A percentile compares a stretch with the other conserved stretches of the same genome.
Evolutionary conservation across 1,140 invertebrate species (phyloP).

Genomic region (Atopsyche davidsoni): DNA sequence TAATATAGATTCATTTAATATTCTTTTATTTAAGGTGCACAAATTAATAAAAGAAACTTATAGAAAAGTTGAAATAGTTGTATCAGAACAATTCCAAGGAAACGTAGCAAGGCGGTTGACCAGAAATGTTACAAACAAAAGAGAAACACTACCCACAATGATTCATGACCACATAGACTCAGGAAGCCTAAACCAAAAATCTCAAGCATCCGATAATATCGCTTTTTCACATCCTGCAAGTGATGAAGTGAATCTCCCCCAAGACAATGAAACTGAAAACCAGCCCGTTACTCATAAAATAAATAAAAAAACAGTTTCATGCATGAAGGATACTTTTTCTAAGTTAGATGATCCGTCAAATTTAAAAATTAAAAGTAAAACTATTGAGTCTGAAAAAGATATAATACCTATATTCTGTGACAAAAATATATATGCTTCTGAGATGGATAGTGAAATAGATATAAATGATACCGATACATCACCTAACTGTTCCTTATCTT

Average conservation of each 20-base stretch:
- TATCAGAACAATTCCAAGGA: conserved; percentile 37
- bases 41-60: conserved; percentile 41
- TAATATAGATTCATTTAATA: neutral
- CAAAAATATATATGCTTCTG: too few species aligned
- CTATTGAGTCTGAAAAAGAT: too few species aligned
- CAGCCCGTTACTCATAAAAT: neutral
- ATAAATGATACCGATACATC: too few species aligned
- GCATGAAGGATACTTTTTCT: neutral
- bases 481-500: too few species aligned
- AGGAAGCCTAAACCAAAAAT: conserved; percentile 35
- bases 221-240: neutral
- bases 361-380: too few species aligned
- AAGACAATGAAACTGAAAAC: neutral
- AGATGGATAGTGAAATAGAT: too few species aligned
- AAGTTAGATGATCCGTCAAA: too few species aligned
- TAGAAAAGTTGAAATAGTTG: conserved; percentile 40
- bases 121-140: conserved; percentile 33
- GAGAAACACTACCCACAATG: conserved; percentile 39
- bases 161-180: conserved; percentile 31
- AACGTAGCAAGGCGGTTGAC: conserved; percentile 32
- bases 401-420: too few species aligned
- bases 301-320: neutral
- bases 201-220: conserved; percentile 1
- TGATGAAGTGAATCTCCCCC: neutral
- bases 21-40: conserved; percentile 36